A percentile compares a stretch with the other conserved stretches of the same genome.
Conservation (phyloP, 2,113 vertebrate genomes). For the Xenotilapia leptura region DNA sequence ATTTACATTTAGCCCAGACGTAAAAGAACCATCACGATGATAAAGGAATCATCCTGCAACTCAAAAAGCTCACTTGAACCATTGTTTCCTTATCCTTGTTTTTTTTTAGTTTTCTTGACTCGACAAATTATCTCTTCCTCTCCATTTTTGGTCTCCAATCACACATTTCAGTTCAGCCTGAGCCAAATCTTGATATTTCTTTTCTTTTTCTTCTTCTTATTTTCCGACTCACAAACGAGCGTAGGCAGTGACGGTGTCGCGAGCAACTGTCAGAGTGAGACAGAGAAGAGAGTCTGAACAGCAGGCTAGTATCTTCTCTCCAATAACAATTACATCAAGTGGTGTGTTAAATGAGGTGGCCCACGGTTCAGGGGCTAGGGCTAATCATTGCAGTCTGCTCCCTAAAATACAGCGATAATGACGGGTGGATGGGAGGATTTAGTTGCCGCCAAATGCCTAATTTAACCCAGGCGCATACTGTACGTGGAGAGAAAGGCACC, state of each 20-base stretch:
- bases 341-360: constrained; percentile 62
- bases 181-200: neutral
- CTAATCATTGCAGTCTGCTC: constrained; percentile 59
- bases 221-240: neutral
- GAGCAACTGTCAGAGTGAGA: neutral
- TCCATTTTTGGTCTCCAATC: neutral
- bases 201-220: neutral
- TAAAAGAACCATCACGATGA: neutral
- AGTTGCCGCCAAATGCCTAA: neutral
- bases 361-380: constrained; percentile 44
- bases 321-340: constrained; percentile 62
- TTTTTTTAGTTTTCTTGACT: neutral
- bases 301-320: constrained; percentile 45
- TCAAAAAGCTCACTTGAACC: neutral
- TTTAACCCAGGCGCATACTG: constrained; percentile 9
- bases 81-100: neutral
- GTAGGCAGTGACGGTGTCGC: neutral
- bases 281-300: constrained; percentile 1
- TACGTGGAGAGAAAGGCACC: neutral
- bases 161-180: neutral
- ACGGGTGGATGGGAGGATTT: constrained; percentile 1
- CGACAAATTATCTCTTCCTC: neutral
- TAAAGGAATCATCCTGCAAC: neutral
- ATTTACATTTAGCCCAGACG: neutral
- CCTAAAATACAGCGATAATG: constrained; percentile 35